These are phyloP conservation scores for Pristionchus japonicus DNA, from an alignment of 2,888 invertebrate genomes.

Conservation along the genomic window DNA sequence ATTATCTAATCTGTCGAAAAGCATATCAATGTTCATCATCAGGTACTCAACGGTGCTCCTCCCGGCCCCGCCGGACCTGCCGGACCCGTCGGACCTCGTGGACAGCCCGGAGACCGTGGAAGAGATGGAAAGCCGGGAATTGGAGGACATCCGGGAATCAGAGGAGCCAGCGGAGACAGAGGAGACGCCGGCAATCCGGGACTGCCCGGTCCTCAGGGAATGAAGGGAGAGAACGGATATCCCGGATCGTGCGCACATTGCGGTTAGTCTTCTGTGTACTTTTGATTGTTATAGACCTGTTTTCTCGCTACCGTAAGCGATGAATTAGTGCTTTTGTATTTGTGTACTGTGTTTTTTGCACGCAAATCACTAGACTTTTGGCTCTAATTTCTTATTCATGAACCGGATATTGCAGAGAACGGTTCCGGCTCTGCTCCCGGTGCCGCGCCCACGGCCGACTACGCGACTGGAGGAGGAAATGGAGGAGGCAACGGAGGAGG, in stretches of 20 bases:
- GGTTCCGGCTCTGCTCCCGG: neutral
- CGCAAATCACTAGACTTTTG: too few relatives aligned
- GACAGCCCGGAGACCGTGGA: slow-evolving; percentile 64
- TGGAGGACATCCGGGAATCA: slow-evolving; percentile 61
- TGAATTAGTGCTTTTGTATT: too few relatives aligned
- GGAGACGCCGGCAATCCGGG: slow-evolving; percentile 69
- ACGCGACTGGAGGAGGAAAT: neutral
- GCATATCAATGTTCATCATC: neutral
- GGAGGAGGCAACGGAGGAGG: neutral
- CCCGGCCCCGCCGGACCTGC: slow-evolving; percentile 67
- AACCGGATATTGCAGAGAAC: neutral
- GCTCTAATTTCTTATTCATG: neutral
- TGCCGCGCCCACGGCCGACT: neutral
- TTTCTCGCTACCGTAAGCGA: neutral
- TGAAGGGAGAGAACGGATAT: slow-evolving; percentile 62
- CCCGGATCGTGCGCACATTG: slow-evolving; percentile 62
- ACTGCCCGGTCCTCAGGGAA: slow-evolving; percentile 69
- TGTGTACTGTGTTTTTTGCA: too few relatives aligned
- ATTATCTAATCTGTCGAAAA: neutral
- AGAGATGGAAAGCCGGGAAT: slow-evolving; percentile 65
- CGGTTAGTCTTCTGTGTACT: neutral
- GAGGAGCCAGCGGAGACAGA: slow-evolving; percentile 65
- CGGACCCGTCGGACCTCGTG: slow-evolving; percentile 64
- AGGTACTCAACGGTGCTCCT: slow-evolving; percentile 67
- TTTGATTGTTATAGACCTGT: too few relatives aligned